Base-by-base conservation (phyloP, 2,797 vertebrate species). In the Eulemur coronatus region DNA sequence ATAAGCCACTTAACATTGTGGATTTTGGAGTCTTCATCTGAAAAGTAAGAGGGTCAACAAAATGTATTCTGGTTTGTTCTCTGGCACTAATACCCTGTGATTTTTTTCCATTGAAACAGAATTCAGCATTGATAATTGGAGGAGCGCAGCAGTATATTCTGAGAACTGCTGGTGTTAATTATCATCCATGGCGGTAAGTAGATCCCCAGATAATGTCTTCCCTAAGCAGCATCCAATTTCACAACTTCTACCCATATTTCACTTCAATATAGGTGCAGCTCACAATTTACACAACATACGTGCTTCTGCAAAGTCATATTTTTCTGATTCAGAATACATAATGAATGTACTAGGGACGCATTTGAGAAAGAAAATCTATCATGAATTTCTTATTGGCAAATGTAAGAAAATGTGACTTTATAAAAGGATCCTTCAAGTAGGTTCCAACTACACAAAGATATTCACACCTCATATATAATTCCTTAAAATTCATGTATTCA, bases 401-500 rank as follows among this genome's bases (percentile, higher is more conserved):
- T 92, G 72, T 94, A 75, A 94, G 93, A 95, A 96, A 90, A 88
- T 57, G 17, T 84, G 63, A 89, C 50, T 95, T 96, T 95, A 91
- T 84, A 84, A 94, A 95, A 95, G 33, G 72, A 92, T 30, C 91
- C 57, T 96, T 96, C 87, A 94, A 94, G 55, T 79, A 38, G 73
- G 59, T 96, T 94, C 65, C 50, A 81, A 89, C 94, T 91, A 86
- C 76, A 89, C 30, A 91, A 95, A 88, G 86, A 96, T 63, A 89
- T 87, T 97, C 95, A 92, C 65, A 75, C 93, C 41, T 90, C 89
- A 89, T 86, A 86, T 72, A 85, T 93, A 70, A 97, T 93, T 95
- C 97, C 84, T 96, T 95, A 76, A 93, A 89, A 96, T 95, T 89
- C 75, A 78, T 80, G 46, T 78, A 93, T 96, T 96, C 61, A 90